phyloP scores from a whole-genome alignment of 1,140 invertebrate species.

The Acyrthosiphon pisum region DNA sequence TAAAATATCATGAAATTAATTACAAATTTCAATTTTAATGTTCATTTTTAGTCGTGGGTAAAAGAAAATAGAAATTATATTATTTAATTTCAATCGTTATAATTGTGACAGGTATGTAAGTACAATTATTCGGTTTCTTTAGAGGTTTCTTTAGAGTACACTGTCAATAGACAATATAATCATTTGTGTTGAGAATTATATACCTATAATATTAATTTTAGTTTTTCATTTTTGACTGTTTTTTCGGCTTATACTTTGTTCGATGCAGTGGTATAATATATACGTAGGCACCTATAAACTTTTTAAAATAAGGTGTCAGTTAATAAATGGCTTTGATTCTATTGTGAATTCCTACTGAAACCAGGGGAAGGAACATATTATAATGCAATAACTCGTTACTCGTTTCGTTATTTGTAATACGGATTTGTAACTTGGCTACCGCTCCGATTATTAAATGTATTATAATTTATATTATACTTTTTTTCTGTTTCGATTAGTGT shows the following conservation, averaged over 20 bases:
- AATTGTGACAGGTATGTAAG: no score
- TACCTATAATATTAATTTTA: neutral
- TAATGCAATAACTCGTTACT: neutral
- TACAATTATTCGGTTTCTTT: no score
- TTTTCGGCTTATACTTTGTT: neutral
- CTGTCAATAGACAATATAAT: neutral
- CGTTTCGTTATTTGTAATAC: constrained; percentile 3
- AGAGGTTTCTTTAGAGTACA: no score
- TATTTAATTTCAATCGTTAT: no score
- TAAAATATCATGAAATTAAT: no score
- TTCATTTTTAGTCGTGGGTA: no score
- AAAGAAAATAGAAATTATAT: no score
- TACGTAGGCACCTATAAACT: neutral
- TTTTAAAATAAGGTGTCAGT: neutral
- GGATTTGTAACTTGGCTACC: neutral
- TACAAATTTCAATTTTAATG: no score
- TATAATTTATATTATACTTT: neutral
- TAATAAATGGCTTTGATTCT: neutral
- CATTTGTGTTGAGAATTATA: neutral
- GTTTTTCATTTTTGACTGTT: neutral
- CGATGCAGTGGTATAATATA: neutral
- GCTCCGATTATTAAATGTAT: neutral
- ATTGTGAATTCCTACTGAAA: neutral
- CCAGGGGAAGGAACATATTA: neutral
- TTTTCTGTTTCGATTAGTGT: neutral